Percentiles rank a stretch among this genome's conserved stretches.
These are phyloP conservation scores for Bursaphelenchus mucronatus DNA, from an alignment of 1,140 invertebrate species.

Conservation along the genomic window DNA sequence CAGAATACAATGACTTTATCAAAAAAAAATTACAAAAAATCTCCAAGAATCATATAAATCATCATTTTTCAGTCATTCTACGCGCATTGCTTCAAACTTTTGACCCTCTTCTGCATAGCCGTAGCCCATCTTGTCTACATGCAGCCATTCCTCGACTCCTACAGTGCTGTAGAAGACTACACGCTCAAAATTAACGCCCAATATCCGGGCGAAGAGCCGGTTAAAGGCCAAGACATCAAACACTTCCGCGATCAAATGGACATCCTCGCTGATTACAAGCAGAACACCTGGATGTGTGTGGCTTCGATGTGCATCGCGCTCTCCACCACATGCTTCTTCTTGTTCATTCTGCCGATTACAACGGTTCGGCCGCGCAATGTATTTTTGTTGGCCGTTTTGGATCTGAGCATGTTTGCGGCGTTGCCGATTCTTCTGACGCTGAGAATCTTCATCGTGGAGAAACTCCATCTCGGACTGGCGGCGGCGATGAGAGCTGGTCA, in stretches of 20 bases:
- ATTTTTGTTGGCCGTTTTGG: conserved; percentile 38
- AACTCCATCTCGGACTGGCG: conserved; percentile 15
- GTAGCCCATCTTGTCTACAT: conserved; percentile 40
- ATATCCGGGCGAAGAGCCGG: conserved; percentile 9
- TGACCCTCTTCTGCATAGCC: conserved; percentile 40
- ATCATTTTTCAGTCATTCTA: conserved; percentile 39
- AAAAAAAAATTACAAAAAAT: too few species aligned
- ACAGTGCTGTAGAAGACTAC: conserved; percentile 40
- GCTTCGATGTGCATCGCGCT: conserved; percentile 54
- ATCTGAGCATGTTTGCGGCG: conserved; percentile 37
- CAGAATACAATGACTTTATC: too few species aligned
- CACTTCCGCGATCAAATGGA: conserved; percentile 24
- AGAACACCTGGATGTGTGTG: conserved; percentile 59
- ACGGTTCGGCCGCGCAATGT: conserved; percentile 20
- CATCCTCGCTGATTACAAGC: conserved; percentile 48
- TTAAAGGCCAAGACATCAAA: conserved; percentile 6
- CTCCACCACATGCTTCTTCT: conserved; percentile 50
- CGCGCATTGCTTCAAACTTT: conserved; percentile 42
- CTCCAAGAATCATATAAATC: conserved; percentile 3
- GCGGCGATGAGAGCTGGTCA: conserved; percentile 30
- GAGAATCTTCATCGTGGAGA: conserved; percentile 29
- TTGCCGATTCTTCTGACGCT: conserved; percentile 32
- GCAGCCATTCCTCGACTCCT: conserved; percentile 42
- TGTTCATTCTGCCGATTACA: conserved; percentile 44
- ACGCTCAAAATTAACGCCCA: conserved; percentile 23